phyloP scores from a whole-genome alignment of 53 echinoderm and acorn worm genomes.

The Stichopus horrens region DNA sequence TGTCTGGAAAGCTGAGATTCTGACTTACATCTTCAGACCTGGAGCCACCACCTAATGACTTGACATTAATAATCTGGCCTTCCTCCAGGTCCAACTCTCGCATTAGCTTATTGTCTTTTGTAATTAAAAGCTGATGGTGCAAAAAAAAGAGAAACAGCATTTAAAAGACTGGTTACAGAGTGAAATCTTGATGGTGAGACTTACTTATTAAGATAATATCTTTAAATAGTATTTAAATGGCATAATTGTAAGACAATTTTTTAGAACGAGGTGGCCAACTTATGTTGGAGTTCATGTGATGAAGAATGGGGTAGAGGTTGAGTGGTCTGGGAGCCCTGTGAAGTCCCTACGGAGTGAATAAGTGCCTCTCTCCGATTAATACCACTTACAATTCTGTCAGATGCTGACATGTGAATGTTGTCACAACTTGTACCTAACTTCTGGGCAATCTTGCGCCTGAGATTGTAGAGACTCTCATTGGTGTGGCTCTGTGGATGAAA shows the following conservation, averaged over 20 bases:
- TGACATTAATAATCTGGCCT: conserved; percentile 75
- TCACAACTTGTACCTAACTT: conserved; percentile 81
- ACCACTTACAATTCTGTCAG: conserved; percentile 59
- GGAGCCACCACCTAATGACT: conserved; percentile 47
- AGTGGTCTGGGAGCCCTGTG: too few species aligned
- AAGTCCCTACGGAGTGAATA: too few species aligned
- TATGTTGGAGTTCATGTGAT: too few species aligned
- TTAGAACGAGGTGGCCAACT: too few species aligned
- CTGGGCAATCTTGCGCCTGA: conserved; percentile 79
- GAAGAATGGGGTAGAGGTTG: too few species aligned
- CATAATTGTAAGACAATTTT: too few species aligned
- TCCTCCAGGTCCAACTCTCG: conserved; percentile 88
- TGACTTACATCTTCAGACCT: conserved; percentile 87
- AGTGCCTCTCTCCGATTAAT: not conserved
- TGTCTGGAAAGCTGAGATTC: not conserved
- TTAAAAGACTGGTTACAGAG: too few species aligned
- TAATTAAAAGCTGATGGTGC: conserved; percentile 64
- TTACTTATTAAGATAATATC: too few species aligned
- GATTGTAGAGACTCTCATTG: conserved; percentile 88
- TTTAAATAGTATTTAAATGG: too few species aligned
- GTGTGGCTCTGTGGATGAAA: conserved; percentile 69
- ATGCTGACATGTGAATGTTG: conserved; percentile 86
- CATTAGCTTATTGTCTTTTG: conserved; percentile 91
- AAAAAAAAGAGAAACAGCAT: not conserved
- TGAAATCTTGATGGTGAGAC: too few species aligned